These are phyloP conservation scores for Porites cylindrica DNA, from an alignment of 92 coral and sea anemone species.

Conservation along the genomic window DNA sequence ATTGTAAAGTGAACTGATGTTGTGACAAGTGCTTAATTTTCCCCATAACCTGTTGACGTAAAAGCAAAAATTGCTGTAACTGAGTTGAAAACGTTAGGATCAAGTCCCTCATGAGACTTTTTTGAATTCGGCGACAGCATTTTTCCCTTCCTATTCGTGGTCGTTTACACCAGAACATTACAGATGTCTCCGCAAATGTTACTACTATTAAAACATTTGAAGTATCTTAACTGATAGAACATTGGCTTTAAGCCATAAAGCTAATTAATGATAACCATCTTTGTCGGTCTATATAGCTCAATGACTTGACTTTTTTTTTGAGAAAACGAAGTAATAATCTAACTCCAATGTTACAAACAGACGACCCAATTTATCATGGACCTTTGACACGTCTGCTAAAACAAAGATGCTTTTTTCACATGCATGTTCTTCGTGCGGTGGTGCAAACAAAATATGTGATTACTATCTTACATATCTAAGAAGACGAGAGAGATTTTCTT, in stretches of 20 bases:
- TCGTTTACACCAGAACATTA: not conserved
- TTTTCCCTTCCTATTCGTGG: not conserved
- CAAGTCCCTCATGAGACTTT: not conserved
- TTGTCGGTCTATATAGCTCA: not conserved
- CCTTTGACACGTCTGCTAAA: too few relatives aligned
- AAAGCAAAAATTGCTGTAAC: not conserved
- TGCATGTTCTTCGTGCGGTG: too few relatives aligned
- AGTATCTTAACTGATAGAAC: not conserved
- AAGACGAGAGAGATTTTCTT: too few relatives aligned
- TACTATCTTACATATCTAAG: too few relatives aligned
- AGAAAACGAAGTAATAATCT: too few relatives aligned
- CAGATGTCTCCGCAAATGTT: slow-evolving; percentile 31
- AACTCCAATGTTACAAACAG: too few relatives aligned
- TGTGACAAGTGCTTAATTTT: slow-evolving; percentile 7
- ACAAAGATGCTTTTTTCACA: too few relatives aligned
- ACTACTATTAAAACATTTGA: not conserved
- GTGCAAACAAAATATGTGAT: too few relatives aligned
- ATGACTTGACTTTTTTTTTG: not conserved
- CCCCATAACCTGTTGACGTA: slow-evolving; percentile 24
- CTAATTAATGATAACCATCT: not conserved
- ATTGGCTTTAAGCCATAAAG: slow-evolving; percentile 25
- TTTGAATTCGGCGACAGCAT: not conserved
- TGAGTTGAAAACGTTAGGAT: not conserved
- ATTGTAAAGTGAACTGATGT: not conserved
- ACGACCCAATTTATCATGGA: too few relatives aligned